Conservation (phyloP, 2,797 vertebrate species). For the Trichosurus vulpecula region DNA sequence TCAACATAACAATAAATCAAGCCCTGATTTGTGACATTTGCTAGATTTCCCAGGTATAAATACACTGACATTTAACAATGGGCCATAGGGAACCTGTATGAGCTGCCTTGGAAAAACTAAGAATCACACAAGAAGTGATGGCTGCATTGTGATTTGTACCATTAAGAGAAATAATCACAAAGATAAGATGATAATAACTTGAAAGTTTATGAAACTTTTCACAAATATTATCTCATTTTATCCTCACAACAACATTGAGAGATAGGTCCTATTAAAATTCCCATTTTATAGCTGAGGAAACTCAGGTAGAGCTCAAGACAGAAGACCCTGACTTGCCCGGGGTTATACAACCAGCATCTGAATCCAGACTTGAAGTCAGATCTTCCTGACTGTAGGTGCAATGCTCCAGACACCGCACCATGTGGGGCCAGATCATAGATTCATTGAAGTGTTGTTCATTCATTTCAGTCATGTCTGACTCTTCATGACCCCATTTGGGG, state of each 20-base stretch:
- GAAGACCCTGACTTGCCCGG: neutral
- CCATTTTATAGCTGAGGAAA: neutral
- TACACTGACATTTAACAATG: neutral
- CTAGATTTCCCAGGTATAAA: neutral
- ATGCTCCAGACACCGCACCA: neutral
- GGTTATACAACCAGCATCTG: neutral
- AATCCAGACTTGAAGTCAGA: neutral
- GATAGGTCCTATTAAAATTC: neutral
- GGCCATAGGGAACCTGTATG: neutral
- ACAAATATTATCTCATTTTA: neutral
- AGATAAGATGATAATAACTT: neutral
- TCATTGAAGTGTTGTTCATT: neutral
- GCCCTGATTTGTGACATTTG: neutral
- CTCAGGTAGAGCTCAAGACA: neutral
- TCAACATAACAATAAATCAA: neutral
- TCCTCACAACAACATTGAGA: neutral
- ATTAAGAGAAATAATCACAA: neutral
- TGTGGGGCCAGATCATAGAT: neutral
- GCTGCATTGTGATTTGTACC: neutral
- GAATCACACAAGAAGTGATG: neutral
- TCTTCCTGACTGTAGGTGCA: neutral
- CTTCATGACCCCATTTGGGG: neutral
- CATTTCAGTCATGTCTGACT: neutral
- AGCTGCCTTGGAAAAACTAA: neutral
- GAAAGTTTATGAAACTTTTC: neutral